phyloP scores from a whole-genome alignment of 2,113 vertebrate species.

The Coracopsis vasa region DNA sequence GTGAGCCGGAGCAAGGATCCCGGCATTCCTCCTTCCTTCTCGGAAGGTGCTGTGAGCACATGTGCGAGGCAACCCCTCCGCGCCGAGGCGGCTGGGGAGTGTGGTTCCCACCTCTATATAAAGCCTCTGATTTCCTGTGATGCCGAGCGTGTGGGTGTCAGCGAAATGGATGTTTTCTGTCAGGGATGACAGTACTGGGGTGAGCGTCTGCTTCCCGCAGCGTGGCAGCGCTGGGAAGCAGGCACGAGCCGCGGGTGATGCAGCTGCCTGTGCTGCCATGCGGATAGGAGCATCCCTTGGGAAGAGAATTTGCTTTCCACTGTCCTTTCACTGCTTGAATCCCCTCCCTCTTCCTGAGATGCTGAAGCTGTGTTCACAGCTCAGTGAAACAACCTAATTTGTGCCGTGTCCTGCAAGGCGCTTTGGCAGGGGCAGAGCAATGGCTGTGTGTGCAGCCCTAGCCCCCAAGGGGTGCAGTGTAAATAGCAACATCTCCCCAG shows the following conservation, averaged over 20 bases:
- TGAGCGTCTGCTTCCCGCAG: not conserved
- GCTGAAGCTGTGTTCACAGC: not conserved
- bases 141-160: not conserved
- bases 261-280: not conserved
- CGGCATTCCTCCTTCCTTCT: not conserved
- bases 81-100: not conserved
- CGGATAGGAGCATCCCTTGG: not conserved
- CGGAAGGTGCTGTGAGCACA: not conserved
- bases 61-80: conserved; percentile 8
- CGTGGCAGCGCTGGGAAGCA: not conserved
- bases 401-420: rapidly evolving
- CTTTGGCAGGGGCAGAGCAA: not conserved
- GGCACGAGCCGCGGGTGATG: not conserved
- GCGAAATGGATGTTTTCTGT: not conserved
- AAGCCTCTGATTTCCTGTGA: not conserved
- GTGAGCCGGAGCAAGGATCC: not conserved
- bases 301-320: not conserved
- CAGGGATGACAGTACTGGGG: not conserved
- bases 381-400: rapidly evolving
- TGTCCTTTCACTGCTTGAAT: not conserved
- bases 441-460: rapidly evolving
- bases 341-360: no score
- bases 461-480: rapidly evolving
- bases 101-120: conserved; percentile 23
- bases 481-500: not conserved